Conservation (phyloP, 2,888 invertebrate genomes). For the Rotaria macrura region DNA sequence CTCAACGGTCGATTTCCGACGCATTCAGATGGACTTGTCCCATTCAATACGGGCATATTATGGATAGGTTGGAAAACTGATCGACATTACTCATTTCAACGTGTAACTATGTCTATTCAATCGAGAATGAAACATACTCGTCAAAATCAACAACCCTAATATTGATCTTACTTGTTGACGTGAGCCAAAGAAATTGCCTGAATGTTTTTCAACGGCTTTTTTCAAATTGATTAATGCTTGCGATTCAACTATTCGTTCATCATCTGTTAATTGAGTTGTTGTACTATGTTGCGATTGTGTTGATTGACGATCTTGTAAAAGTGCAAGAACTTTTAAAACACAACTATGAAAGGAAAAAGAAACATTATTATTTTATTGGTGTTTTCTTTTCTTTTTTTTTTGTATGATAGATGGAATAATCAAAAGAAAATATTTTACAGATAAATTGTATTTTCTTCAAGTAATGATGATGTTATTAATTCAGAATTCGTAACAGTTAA, state of each 20-base stretch:
- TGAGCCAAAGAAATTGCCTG: neutral
- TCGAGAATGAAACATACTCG: neutral
- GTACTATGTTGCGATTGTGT: conserved; percentile 11
- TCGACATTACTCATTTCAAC: conserved; percentile 20
- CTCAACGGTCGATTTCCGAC: neutral
- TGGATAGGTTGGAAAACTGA: neutral
- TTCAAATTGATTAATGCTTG: conserved; percentile 7
- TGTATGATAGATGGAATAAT: neutral
- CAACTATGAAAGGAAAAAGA: neutral
- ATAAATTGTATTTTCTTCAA: conserved; percentile 11
- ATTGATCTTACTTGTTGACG: neutral
- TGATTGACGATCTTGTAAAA: conserved; percentile 10
- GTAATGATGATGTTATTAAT: neutral
- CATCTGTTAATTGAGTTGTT: conserved; percentile 4
- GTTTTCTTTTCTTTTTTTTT: neutral
- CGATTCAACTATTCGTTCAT: conserved; percentile 14
- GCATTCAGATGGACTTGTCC: neutral
- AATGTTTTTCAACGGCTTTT: conserved; percentile 19
- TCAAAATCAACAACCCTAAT: neutral
- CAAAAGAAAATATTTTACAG: neutral
- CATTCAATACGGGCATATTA: neutral
- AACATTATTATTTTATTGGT: too few species aligned
- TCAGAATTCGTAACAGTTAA: neutral
- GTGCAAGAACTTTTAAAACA: neutral
- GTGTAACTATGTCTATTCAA: neutral